phyloP scores from a whole-genome alignment of 2,888 invertebrate species.

The Colostygia pectinataria region DNA sequence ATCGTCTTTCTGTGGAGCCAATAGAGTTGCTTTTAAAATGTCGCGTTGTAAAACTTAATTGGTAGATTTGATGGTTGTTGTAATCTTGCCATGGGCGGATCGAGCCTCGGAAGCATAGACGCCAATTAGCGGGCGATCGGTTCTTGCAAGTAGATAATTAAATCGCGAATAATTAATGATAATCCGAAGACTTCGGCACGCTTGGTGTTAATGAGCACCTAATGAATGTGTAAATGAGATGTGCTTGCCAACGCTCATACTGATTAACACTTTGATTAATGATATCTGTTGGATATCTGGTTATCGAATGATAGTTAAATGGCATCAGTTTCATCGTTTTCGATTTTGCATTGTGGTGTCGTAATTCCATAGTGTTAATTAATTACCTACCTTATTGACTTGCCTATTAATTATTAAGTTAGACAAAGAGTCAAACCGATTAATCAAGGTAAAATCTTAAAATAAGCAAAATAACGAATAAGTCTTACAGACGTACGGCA shows the following conservation, averaged over 20 bases:
- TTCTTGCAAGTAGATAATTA: conserved; percentile 60
- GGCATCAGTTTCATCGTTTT: too few species aligned
- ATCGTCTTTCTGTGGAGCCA: conserved; percentile 41
- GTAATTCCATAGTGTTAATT: too few species aligned
- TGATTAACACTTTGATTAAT: conserved; percentile 1
- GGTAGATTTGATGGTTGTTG: conserved; percentile 67
- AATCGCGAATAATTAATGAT: conserved; percentile 58
- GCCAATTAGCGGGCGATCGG: conserved; percentile 75
- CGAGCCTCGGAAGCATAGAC: conserved; percentile 68
- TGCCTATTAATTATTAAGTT: too few species aligned
- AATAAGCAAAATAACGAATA: too few species aligned
- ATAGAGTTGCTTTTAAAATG: conserved; percentile 54
- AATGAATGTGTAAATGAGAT: conserved; percentile 33
- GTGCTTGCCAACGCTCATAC: conserved; percentile 21
- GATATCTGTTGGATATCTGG: too few species aligned
- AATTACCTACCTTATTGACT: too few species aligned
- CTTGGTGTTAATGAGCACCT: conserved; percentile 33
- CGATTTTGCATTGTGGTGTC: too few species aligned
- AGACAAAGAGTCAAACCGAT: too few species aligned
- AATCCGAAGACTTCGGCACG: conserved; percentile 37
- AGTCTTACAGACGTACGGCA: too few species aligned
- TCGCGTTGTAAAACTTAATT: conserved; percentile 43
- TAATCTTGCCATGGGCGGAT: conserved; percentile 80
- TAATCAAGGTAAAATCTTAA: too few species aligned
- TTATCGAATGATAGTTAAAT: background rate